These are phyloP conservation scores for Cistogaster globosa DNA, from an alignment of 2,888 invertebrate species.

Conservation along the genomic window DNA sequence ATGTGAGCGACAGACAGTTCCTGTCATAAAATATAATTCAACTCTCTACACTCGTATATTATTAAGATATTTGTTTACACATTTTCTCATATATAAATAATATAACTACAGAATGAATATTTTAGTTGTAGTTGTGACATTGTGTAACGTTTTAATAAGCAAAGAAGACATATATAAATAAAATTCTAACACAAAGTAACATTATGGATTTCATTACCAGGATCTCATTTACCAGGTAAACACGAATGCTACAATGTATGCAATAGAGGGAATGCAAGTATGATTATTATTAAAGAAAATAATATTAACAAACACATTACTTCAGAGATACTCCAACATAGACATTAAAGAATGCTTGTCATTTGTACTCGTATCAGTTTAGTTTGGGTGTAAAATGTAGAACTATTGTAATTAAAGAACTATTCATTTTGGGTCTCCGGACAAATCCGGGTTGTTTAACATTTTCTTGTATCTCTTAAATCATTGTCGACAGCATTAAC, in stretches of 20 bases:
- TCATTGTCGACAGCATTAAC: too few relatives aligned
- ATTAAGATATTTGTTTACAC: neutral
- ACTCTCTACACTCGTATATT: too few relatives aligned
- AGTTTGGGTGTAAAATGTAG: neutral
- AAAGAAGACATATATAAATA: slow-evolving; percentile 49
- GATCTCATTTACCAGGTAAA: slow-evolving; percentile 5
- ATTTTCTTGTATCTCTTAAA: too few relatives aligned
- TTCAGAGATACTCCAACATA: neutral
- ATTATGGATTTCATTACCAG: slow-evolving; percentile 47
- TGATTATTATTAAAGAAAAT: neutral
- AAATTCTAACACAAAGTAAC: slow-evolving; percentile 42
- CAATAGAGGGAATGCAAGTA: neutral
- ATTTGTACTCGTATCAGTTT: neutral
- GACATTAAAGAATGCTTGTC: neutral
- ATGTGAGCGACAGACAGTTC: too few relatives aligned
- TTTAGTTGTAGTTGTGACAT: neutral
- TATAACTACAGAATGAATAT: neutral
- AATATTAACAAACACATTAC: neutral
- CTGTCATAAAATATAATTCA: too few relatives aligned
- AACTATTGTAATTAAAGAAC: neutral
- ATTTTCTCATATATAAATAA: neutral
- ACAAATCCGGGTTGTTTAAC: too few relatives aligned
- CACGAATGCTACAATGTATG: neutral
- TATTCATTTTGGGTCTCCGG: slow-evolving; percentile 36
- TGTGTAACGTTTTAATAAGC: slow-evolving; percentile 58